Evolutionary conservation across 2,888 invertebrate genomes (phyloP), one percentile per base, ranked within the genome.

Genomic region (Drosophila planitibia): DNA sequence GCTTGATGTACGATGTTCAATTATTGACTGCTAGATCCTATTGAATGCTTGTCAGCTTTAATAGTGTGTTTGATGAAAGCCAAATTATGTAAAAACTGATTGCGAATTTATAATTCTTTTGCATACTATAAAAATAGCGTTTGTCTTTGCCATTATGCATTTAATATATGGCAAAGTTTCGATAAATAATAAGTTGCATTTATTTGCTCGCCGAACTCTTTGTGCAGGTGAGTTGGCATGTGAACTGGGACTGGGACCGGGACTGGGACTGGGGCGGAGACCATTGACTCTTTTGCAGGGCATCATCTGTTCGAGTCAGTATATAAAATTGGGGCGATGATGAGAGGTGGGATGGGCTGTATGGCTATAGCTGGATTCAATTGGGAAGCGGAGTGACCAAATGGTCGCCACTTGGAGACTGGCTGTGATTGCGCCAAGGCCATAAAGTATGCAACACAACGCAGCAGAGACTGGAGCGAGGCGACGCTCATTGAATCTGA

Each of bases 361-460:
- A 25, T 25, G 25, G 9, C 25, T 16, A 25, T 10, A 28, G 12
- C 2, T 55, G 37, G 25, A 72, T 62, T 74, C 63, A 67, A 73
- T 74, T 77, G 73, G 51, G 33, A 30, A 41, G 62, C 53, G 39
- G 14, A 44, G 9, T 51, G 61, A 35, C 60, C 63, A 63, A 61
- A 53, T 57, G 65, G 35, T 33, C 33, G 32, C 25, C 53, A 61
- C 61, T 60, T 54, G 53, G 14, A 55, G 60, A 64, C 25, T 54
- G 67, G 51, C 77, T 74, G 76, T 81, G 83, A 82, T 87, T 81
- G 79, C 70, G 85, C 70, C 71, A 69, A 70, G 51, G 83, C 83
- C 83, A 85, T 86, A 89, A 86, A 88, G 85, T 86, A 89, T 88
- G 83, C 90, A 89, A 70, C 76, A 81, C 76, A 62, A 47, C 70